Base-by-base conservation (phyloP, 1,140 invertebrate genomes). In the Calliphora vicina region DNA sequence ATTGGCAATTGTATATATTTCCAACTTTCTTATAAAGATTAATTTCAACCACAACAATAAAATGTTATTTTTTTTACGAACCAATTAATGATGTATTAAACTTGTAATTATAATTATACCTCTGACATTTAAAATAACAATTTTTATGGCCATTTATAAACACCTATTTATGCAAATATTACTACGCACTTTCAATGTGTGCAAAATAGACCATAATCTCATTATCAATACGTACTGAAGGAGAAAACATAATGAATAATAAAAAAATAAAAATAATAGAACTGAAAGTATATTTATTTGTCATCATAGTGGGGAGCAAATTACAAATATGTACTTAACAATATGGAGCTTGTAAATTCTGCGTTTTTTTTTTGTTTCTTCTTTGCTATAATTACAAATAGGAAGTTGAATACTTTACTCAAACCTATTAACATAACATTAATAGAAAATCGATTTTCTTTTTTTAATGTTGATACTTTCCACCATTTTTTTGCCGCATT, bases 341-440 rank as follows among this genome's bases (percentile, higher is more conserved):
- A 57, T 57, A n/a, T n/a, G 15, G n/a, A n/a, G 50, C 15, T 57
- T 17, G 15, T n/a, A 17, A 57, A 15, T 57, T 6, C 15, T 57
- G 5, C n/a, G 15, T n/a, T 57, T 57, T 57, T n/a, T 57, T n/a
- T 57, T n/a, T 57, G 4, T 57, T n/a, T 15, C 50, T 57, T n/a
- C n/a, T 57, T n/a, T 57, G 50, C 50, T 57, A 57, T 57, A 57
- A 57, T 57, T 57, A 57, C 50, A 57, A 57, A 57, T 57, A 57
- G 50, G 50, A 57, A 57, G 50, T 57, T 57, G 50, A 17, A 57
- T 17, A 57, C 50, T 57, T 57, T 57, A 57, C 13, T 57, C 50
- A n/a, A n/a, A n/a, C 50, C 50, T n/a, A 57, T 57, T 57, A 57
- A n/a, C 8, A 2, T 57, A 57, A 57, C 50, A 57, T 17, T 57